Conservation (phyloP, 2,113 vertebrate genomes). For the Noturus placidus region DNA sequence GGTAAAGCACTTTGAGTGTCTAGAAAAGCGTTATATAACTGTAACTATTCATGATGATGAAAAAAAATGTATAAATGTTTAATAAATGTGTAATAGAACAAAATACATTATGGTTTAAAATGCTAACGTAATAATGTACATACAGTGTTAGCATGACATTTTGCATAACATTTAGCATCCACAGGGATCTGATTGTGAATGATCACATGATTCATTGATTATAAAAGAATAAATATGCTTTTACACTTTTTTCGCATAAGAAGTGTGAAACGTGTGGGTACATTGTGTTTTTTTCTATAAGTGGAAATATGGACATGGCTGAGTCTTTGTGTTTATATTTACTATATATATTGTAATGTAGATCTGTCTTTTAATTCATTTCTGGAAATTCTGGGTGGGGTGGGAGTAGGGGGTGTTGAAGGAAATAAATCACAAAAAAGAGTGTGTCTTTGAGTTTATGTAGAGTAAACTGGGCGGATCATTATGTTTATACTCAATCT, state of each 20-base stretch:
- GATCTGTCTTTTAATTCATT: background rate
- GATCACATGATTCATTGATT: background rate
- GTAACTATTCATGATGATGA: background rate
- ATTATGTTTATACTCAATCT: background rate
- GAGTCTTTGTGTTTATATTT: background rate
- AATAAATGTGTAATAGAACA: background rate
- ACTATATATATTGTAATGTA: background rate
- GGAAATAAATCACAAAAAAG: background rate
- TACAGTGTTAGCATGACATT: background rate
- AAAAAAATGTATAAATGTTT: background rate
- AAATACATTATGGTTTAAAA: background rate
- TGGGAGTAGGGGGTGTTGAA: background rate
- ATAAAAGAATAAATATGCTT: constrained; percentile 9
- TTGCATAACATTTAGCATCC: background rate
- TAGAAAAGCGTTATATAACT: too few relatives aligned
- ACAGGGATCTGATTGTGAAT: background rate
- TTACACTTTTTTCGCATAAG: background rate
- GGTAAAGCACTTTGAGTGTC: too few relatives aligned
- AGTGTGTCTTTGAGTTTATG: background rate
- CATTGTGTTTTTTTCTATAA: background rate
- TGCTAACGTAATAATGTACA: background rate
- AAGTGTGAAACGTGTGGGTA: background rate
- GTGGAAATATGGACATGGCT: background rate
- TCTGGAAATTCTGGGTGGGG: background rate
- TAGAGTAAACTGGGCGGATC: background rate